phyloP scores from a whole-genome alignment of 2,888 invertebrate genomes.

The Drosophila limbata region DNA sequence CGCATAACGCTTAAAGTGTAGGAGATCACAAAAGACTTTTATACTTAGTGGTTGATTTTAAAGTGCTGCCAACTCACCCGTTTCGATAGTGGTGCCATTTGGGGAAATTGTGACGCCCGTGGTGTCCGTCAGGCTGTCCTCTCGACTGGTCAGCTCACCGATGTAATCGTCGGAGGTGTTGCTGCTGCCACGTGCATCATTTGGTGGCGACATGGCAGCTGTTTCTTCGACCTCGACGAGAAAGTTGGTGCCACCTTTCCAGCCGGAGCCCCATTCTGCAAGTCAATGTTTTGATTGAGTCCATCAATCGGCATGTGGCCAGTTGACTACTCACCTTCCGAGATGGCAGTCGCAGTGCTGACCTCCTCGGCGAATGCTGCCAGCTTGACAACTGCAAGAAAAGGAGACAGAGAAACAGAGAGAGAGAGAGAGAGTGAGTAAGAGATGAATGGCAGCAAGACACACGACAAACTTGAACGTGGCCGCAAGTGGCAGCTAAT shows the following conservation, averaged over 20 bases:
- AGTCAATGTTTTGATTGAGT: slow-evolving; percentile 9
- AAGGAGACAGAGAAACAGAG: neutral
- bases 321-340: slow-evolving; percentile 77
- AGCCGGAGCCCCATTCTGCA: slow-evolving; percentile 85
- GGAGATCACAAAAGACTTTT: too few relatives aligned
- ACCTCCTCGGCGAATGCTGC: slow-evolving; percentile 78
- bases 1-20: too few relatives aligned
- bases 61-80: slow-evolving; percentile 57
- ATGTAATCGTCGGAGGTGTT: slow-evolving; percentile 73
- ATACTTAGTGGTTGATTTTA: too few relatives aligned
- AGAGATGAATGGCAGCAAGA: slow-evolving; percentile 16
- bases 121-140: slow-evolving; percentile 48
- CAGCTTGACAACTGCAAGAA: slow-evolving; percentile 81
- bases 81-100: slow-evolving; percentile 66
- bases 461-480: slow-evolving; percentile 36
- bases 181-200: slow-evolving; percentile 42
- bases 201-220: slow-evolving; percentile 65
- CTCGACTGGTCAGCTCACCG: slow-evolving; percentile 66
- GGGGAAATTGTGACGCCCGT: slow-evolving; percentile 51
- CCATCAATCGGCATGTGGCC: slow-evolving; percentile 37
- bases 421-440: slow-evolving; percentile 1
- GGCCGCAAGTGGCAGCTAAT: slow-evolving; percentile 41
- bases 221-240: slow-evolving; percentile 85
- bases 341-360: slow-evolving; percentile 78
- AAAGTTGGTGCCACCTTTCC: slow-evolving; percentile 84